These are phyloP conservation scores for Pectinophora gossypiella DNA, from an alignment of 1,140 invertebrate species.

Conservation along the genomic window DNA sequence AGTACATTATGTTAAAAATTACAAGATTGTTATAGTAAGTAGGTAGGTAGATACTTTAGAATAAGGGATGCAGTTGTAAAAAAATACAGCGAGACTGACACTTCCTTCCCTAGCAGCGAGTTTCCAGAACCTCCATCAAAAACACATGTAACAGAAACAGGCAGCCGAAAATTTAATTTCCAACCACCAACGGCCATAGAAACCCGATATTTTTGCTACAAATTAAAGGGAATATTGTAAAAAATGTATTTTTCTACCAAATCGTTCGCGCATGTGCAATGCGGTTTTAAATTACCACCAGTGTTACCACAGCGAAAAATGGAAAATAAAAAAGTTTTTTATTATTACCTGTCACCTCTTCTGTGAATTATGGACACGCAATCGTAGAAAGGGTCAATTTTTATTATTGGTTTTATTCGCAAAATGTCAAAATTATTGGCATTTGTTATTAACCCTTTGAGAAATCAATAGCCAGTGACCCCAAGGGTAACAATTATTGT, in stretches of 20 bases:
- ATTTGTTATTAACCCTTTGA: conserved; percentile 38
- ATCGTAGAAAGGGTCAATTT: conserved; percentile 61
- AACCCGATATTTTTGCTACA: conserved; percentile 66
- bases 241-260: conserved; percentile 63
- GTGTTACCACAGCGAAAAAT: conserved; percentile 29
- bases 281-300: conserved; percentile 57
- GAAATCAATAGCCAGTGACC: conserved; percentile 9
- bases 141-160: conserved; percentile 48
- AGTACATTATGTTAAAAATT: too few species aligned
- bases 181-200: conserved; percentile 31
- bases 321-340: conserved; percentile 36
- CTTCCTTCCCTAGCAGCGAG: too few species aligned
- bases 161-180: conserved; percentile 39
- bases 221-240: conserved; percentile 64
- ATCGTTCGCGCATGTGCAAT: conserved; percentile 51
- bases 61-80: not conserved
- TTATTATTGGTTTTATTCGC: conserved; percentile 35
- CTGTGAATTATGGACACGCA: conserved; percentile 39
- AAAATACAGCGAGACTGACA: conserved; percentile 24
- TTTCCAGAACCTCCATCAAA: conserved; percentile 45
- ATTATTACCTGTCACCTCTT: conserved; percentile 40
- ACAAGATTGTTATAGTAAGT: not conserved
- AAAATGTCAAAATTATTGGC: conserved; percentile 39
- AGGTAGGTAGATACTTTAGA: not conserved
- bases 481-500: not conserved